Conservation (phyloP, 2,888 invertebrate genomes). For the Cheilosia impressa region DNA sequence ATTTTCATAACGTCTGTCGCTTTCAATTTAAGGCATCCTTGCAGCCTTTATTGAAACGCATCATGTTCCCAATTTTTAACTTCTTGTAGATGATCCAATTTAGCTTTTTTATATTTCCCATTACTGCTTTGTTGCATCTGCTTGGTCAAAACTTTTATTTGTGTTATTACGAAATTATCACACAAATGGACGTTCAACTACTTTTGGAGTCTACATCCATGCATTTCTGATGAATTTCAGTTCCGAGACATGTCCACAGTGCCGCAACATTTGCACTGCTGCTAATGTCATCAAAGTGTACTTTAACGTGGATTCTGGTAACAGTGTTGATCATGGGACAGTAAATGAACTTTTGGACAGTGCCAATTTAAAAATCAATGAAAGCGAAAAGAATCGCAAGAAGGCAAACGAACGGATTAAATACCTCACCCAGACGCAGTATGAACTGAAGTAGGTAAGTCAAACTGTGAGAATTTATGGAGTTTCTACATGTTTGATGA, state of each 20-base stretch:
- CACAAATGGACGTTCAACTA: not conserved
- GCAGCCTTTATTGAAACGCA: too few species aligned
- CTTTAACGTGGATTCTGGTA: not conserved
- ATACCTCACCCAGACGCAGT: not conserved
- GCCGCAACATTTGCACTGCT: not conserved
- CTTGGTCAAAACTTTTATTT: too few species aligned
- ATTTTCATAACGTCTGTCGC: too few species aligned
- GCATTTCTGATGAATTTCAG: not conserved
- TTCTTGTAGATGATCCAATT: too few species aligned
- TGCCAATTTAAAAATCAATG: not conserved
- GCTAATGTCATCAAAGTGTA: not conserved
- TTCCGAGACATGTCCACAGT: slow-evolving; percentile 2
- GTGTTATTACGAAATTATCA: not conserved
- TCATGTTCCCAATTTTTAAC: too few species aligned
- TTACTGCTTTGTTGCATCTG: too few species aligned
- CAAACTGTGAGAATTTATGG: not conserved
- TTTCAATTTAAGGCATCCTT: too few species aligned
- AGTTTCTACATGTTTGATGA: not conserved
- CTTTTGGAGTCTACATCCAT: not conserved
- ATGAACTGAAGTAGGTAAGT: not conserved
- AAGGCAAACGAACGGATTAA: not conserved
- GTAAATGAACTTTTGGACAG: not conserved
- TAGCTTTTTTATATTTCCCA: too few species aligned
- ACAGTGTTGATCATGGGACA: not conserved
- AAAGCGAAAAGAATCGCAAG: not conserved